Percentiles rank a stretch among this genome's conserved stretches.
phyloP scores from a whole-genome alignment of 2,797 vertebrate species.

The Rachycentron canadum region DNA sequence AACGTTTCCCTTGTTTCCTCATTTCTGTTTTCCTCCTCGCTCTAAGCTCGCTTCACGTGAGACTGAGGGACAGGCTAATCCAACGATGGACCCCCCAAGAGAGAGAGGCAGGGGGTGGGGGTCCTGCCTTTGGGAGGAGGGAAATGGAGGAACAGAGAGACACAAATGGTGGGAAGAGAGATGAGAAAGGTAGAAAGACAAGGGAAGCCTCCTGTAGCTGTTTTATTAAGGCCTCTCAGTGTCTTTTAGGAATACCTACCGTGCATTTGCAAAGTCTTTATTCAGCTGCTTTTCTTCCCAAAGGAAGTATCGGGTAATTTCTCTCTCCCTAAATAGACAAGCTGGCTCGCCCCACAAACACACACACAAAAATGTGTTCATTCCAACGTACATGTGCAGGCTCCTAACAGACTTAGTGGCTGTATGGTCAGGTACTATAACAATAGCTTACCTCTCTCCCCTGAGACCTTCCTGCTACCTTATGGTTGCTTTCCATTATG shows the following conservation, averaged over 20 bases:
- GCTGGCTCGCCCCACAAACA: conserved; percentile 19
- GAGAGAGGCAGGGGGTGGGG: not conserved
- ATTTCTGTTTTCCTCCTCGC: conserved; percentile 6
- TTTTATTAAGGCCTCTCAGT: conserved; percentile 40
- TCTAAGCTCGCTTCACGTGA: conserved; percentile 55
- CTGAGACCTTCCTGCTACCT: conserved; percentile 46
- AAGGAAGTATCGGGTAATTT: conserved; percentile 56
- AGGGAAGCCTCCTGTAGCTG: conserved; percentile 6
- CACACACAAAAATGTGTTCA: conserved; percentile 2
- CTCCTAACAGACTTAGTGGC: conserved; percentile 42
- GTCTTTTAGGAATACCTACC: conserved; percentile 58
- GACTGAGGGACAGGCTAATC: conserved; percentile 63
- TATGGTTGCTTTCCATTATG: conserved; percentile 58
- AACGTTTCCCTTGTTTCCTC: conserved; percentile 35
- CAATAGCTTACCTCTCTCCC: conserved; percentile 48
- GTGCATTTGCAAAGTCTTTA: conserved; percentile 59
- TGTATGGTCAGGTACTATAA: conserved; percentile 50
- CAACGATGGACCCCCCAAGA: conserved; percentile 51
- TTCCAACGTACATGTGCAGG: conserved; percentile 23
- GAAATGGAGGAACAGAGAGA: conserved; percentile 18
- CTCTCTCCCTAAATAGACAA: conserved; percentile 65
- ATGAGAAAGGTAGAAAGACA: not conserved
- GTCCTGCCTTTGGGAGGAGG: conserved; percentile 8
- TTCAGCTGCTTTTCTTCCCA: conserved; percentile 47
- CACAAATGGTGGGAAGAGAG: conserved; percentile 1